Conservation (phyloP, 2,797 vertebrate genomes). For the Siniperca obscura region DNA sequence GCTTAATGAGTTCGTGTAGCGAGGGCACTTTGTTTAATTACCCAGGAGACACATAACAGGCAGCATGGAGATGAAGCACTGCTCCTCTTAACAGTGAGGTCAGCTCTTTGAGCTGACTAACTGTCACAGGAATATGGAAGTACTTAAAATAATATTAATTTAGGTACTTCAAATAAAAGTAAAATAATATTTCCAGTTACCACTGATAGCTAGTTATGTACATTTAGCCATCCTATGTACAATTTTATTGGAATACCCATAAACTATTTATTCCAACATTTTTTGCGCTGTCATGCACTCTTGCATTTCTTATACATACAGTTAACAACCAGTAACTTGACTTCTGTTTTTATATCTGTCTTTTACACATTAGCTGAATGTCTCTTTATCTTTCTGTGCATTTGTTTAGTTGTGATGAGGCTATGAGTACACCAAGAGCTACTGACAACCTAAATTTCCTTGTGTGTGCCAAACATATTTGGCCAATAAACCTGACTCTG, state of each 20-base stretch:
- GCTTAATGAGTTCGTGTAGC: conserved; percentile 70
- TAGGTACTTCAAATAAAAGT: no score
- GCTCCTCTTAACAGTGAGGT: conserved; percentile 56
- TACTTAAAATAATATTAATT: neutral
- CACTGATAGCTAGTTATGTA: neutral
- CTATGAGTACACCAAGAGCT: conserved; percentile 13
- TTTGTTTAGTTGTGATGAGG: conserved; percentile 22
- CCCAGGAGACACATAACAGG: conserved; percentile 65
- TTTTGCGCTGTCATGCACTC: no score
- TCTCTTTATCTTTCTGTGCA: conserved; percentile 8
- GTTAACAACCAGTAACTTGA: neutral
- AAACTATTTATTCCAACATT: neutral
- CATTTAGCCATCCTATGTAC: neutral
- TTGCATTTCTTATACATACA: no score
- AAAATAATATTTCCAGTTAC: conserved; percentile 1
- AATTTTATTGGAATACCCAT: neutral
- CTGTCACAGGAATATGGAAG: neutral
- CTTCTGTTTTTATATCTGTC: neutral
- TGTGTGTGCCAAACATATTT: conserved; percentile 26
- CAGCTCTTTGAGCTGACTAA: conserved; percentile 45
- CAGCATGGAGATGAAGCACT: conserved; percentile 51
- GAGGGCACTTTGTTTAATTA: conserved; percentile 83
- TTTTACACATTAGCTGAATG: neutral
- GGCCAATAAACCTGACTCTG: conserved; percentile 24
- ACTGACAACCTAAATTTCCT: conserved; percentile 28